Percentiles rank a stretch among this genome's conserved stretches.
phyloP scores from a whole-genome alignment of 2,113 vertebrate species.

The Corythornis cristatus region DNA sequence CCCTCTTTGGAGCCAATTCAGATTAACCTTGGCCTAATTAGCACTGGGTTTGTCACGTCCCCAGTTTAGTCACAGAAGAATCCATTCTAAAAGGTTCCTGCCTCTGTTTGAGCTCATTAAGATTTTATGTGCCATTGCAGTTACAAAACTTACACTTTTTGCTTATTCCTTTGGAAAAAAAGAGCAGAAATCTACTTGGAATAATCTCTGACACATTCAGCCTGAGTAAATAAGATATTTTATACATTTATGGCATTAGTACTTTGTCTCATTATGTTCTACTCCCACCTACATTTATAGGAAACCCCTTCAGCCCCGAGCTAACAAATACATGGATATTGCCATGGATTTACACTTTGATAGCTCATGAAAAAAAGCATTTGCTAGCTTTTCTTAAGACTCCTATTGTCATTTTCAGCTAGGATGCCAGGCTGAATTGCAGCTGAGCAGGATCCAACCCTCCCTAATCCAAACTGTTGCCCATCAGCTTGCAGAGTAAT shows the following conservation, averaged over 20 bases:
- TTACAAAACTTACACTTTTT: background rate
- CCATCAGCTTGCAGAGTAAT: background rate
- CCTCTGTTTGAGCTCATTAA: conserved; percentile 32
- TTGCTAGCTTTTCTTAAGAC: background rate
- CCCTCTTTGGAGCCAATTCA: background rate
- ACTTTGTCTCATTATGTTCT: background rate
- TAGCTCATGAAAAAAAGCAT: background rate
- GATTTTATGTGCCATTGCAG: background rate
- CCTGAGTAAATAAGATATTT: background rate
- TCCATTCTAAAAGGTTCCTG: background rate
- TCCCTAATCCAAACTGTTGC: background rate
- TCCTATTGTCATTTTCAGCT: background rate
- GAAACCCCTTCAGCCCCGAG: background rate
- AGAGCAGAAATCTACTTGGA: background rate
- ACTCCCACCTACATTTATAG: background rate
- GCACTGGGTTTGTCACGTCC: background rate
- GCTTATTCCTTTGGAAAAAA: background rate
- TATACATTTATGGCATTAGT: background rate
- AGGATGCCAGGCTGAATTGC: background rate
- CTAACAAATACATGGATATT: background rate
- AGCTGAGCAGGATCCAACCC: background rate
- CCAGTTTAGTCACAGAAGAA: background rate
- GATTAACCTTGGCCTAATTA: conserved; percentile 42
- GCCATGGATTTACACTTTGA: background rate
- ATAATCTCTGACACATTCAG: background rate